A percentile compares a stretch with the other conserved stretches of the same genome.
Evolutionary conservation across 2,797 vertebrate species (phyloP).

Genomic region (Mallotus villosus): DNA sequence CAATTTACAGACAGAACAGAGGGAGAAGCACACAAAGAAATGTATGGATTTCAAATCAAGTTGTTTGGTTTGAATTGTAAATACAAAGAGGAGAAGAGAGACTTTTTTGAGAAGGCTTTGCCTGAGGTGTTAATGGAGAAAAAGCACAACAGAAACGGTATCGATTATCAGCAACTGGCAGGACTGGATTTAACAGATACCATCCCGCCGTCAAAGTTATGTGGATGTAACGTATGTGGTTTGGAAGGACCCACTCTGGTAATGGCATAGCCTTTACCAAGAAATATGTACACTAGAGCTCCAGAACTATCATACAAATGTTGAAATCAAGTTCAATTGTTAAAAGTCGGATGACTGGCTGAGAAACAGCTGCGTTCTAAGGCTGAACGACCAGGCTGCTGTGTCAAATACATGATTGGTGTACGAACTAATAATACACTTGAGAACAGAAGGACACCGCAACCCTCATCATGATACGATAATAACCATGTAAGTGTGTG

Average conservation of each 20-base stretch:
- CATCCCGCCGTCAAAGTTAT: no score
- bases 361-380: neutral
- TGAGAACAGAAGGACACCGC: neutral
- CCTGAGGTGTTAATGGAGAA: no score
- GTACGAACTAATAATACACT: neutral
- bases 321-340: no score
- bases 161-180: no score
- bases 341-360: neutral
- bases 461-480: neutral
- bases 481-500: neutral
- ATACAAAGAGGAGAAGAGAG: constrained; percentile 33
- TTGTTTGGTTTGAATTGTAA: constrained; percentile 60
- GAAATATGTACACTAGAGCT: no score
- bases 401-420: neutral
- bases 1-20: constrained; percentile 68
- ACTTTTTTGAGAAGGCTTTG: neutral
- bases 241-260: no score
- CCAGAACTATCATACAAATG: constrained; percentile 14
- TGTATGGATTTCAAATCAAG: constrained; percentile 67
- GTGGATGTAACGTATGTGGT: no score
- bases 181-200: no score
- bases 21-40: constrained; percentile 60
- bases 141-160: no score
- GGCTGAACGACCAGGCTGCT: neutral
- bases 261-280: no score